Evolutionary conservation across 2,113 vertebrate species (phyloP).

Genomic region (Thamnaconus septentrionalis): DNA sequence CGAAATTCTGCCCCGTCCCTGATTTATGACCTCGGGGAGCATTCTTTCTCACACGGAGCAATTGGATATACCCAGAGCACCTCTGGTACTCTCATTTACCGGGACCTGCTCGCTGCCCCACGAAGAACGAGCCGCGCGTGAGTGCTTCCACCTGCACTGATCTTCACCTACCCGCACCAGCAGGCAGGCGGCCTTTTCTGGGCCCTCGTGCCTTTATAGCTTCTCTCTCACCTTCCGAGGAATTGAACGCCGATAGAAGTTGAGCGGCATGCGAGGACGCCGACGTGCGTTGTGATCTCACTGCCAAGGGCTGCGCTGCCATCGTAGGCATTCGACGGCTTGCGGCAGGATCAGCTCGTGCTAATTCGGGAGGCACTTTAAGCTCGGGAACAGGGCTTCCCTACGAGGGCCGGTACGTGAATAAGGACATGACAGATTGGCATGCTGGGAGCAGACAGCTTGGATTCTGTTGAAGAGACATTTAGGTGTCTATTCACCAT

Average conservation of each 20-base stretch:
- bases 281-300: slow-evolving; percentile 3
- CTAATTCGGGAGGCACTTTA: slow-evolving; percentile 51
- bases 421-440: slow-evolving; percentile 73
- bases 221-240: background rate
- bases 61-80: slow-evolving; percentile 60
- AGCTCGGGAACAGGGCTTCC: slow-evolving; percentile 60
- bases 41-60: slow-evolving; percentile 62
- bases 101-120: slow-evolving; percentile 63
- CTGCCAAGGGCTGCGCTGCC: slow-evolving; percentile 35
- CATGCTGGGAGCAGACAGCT: slow-evolving; percentile 70
- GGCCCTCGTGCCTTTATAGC: background rate
- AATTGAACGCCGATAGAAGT: background rate
- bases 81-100: slow-evolving; percentile 77
- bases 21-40: slow-evolving; percentile 78
- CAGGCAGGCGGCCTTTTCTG: slow-evolving; percentile 6
- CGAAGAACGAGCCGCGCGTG: slow-evolving; percentile 63
- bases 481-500: slow-evolving; percentile 19
- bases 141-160: slow-evolving; percentile 71
- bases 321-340: slow-evolving; percentile 37
- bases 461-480: slow-evolving; percentile 37
- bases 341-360: slow-evolving; percentile 35
- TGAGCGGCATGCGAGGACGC: slow-evolving; percentile 13
- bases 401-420: slow-evolving; percentile 65
- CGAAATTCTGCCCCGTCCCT: slow-evolving; percentile 72
- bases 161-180: slow-evolving; percentile 56